Evolutionary conservation across 1,140 invertebrate species (phyloP).

Genomic region (Trachymyrmex cornetzi): DNA sequence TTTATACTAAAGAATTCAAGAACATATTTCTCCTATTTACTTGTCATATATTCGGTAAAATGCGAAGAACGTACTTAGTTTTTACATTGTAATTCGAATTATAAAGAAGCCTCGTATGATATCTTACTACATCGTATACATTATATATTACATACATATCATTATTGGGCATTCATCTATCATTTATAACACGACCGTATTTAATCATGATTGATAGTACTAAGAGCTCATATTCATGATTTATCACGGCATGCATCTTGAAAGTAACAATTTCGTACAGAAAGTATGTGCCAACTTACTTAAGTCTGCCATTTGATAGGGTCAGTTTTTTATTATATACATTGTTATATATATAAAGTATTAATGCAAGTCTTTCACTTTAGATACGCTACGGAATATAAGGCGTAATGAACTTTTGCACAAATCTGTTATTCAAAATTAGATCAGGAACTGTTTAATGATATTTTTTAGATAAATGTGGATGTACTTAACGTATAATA

Average conservation of each 20-base stretch:
- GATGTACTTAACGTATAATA: constrained; percentile 40
- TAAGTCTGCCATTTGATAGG: constrained; percentile 18
- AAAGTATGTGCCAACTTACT: constrained; percentile 54
- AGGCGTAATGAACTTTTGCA: neutral
- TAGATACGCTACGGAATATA: constrained; percentile 3
- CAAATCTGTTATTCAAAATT: constrained; percentile 7
- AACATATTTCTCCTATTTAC: neutral
- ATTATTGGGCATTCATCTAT: constrained; percentile 81
- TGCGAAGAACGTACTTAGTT: neutral
- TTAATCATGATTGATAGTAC: constrained; percentile 61
- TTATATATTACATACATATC: constrained; percentile 77
- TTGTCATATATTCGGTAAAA: constrained; percentile 46
- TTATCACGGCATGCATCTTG: constrained; percentile 37
- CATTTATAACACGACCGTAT: constrained; percentile 64
- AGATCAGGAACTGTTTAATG: constrained; percentile 45
- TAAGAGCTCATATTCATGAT: constrained; percentile 62
- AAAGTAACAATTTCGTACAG: constrained; percentile 25
- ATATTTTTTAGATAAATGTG: constrained; percentile 4
- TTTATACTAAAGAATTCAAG: constrained; percentile 24
- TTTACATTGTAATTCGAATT: constrained; percentile 42
- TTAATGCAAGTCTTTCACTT: constrained; percentile 28
- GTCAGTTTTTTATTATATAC: neutral
- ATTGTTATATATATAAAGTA: constrained; percentile 16
- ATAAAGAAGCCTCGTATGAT: constrained; percentile 64
- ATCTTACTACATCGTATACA: constrained; percentile 58